These are phyloP conservation scores for Tribolium castaneum DNA, from an alignment of 1,140 invertebrate genomes.

Conservation along the genomic window DNA sequence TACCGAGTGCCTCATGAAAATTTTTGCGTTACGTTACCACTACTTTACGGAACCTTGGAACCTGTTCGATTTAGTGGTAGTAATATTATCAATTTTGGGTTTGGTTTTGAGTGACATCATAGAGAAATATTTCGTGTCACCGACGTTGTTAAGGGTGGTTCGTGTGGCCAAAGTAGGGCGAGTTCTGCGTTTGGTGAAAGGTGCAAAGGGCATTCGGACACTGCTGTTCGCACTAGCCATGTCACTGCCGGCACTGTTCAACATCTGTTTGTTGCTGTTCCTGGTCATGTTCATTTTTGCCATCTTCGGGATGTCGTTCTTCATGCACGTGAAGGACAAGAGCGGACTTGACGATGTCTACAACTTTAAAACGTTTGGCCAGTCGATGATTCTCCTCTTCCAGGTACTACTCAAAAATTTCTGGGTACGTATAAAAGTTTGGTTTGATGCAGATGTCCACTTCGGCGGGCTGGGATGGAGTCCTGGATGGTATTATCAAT, in stretches of 20 bases:
- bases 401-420: slow-evolving; percentile 72
- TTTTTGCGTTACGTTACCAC: slow-evolving; percentile 95
- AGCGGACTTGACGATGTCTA: slow-evolving; percentile 96
- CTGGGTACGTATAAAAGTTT: not conserved
- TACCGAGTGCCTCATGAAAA: slow-evolving; percentile 96
- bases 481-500: slow-evolving; percentile 95
- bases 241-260: slow-evolving; percentile 97
- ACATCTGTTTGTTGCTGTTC: slow-evolving; percentile 97
- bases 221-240: slow-evolving; percentile 97
- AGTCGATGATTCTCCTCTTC: slow-evolving; percentile 98
- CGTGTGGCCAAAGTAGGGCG: slow-evolving; percentile 97
- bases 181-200: slow-evolving; percentile 96
- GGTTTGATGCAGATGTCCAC: slow-evolving; percentile 87
- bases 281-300: slow-evolving; percentile 99
- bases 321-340: slow-evolving; percentile 96
- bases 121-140: slow-evolving; percentile 97
- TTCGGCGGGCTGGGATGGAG: slow-evolving; percentile 96
- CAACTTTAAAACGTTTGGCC: slow-evolving; percentile 98
- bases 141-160: slow-evolving; percentile 95
- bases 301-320: slow-evolving; percentile 99
- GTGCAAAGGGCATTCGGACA: slow-evolving; percentile 97
- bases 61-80: slow-evolving; percentile 98
- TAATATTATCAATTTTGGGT: slow-evolving; percentile 97
- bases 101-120: slow-evolving; percentile 95
- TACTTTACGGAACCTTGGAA: slow-evolving; percentile 99